Base-by-base conservation (phyloP, 2,113 vertebrate genomes). In the Actenoides hombroni region DNA sequence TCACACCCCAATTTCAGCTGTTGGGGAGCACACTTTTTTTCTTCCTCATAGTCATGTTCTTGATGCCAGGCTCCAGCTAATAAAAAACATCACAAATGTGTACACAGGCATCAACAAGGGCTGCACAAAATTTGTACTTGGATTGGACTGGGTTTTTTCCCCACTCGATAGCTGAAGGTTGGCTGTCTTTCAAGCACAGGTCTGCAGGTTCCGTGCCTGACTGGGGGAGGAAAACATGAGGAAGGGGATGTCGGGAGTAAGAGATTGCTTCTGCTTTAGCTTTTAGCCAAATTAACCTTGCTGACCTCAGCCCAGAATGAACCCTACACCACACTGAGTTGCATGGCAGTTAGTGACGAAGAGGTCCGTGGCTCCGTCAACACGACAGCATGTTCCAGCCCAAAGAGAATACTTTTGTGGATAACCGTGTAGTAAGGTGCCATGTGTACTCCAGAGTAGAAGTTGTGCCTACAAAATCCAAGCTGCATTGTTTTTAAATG, bases 341-440 rank as follows among this genome's bases (percentile, higher is more conserved):
- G 6, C 14, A 2, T 3, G 42, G 63, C 68, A 15, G 18, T 7
- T 88, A 10, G 53, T 10, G 35, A 73, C 53, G 48, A 92, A 67
- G 39, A 11, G 5, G 61, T 14, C 63, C 2, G 0, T 8, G 68
- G 21, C 29, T 51, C 28, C 0, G 0, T 6, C 86, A 44, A 25
- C 9, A 1, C 0, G 0, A 21, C 16, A 28, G 16, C 57, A 59
- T 35, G 25, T 17, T 35, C 65, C 51, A 63, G 64, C 37, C 68
- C 18, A 5, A 26, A 26, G 18, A 1, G 1, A 54, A 37, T 0
- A 14, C 2, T 33, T 44, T 7, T 16, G 51, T 42, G 61, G 23
- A 9, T 16, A 26, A 13, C 60, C 14, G 4, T 1, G 33, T 10
- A 20, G 14, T 16, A 5, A 81, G n/a, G 28, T 83, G 64, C 39